Conservation (phyloP, 2,113 vertebrate species). For the Isurus oxyrinchus region DNA sequence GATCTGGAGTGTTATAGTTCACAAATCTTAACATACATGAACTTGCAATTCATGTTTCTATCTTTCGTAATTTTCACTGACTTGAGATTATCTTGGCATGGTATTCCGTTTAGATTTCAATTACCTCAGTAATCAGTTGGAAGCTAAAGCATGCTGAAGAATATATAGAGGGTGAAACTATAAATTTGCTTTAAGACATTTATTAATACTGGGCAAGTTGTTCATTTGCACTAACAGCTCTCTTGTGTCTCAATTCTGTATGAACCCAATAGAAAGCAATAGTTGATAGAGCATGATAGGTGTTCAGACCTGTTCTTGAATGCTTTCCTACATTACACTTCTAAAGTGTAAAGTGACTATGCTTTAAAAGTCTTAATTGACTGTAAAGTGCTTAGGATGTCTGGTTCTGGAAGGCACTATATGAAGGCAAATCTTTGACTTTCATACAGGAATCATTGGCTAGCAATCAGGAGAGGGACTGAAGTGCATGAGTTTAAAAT, state of each 20-base stretch:
- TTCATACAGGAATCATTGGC: no score
- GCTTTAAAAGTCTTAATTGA: no score
- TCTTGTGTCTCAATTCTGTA: background rate
- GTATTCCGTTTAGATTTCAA: no score
- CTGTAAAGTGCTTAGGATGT: no score
- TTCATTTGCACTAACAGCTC: background rate
- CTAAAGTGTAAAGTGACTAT: no score
- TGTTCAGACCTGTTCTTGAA: no score
- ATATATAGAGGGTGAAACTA: background rate
- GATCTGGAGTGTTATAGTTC: background rate
- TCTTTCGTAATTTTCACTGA: background rate
- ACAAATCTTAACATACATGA: background rate
- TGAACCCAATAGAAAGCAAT: background rate
- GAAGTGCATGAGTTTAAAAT: background rate
- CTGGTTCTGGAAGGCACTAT: no score
- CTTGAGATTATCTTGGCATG: background rate
- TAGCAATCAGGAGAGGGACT: background rate
- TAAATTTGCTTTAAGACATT: background rate
- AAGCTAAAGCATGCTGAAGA: background rate
- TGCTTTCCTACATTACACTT: no score
- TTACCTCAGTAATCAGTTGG: no score
- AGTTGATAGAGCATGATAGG: background rate
- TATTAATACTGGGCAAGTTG: no score
- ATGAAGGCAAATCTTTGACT: no score
- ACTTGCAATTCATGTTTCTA: no score